A percentile compares a stretch with the other conserved stretches of the same genome.
phyloP scores from a whole-genome alignment of 2,797 vertebrate genomes.

The Onychomys torridus region DNA sequence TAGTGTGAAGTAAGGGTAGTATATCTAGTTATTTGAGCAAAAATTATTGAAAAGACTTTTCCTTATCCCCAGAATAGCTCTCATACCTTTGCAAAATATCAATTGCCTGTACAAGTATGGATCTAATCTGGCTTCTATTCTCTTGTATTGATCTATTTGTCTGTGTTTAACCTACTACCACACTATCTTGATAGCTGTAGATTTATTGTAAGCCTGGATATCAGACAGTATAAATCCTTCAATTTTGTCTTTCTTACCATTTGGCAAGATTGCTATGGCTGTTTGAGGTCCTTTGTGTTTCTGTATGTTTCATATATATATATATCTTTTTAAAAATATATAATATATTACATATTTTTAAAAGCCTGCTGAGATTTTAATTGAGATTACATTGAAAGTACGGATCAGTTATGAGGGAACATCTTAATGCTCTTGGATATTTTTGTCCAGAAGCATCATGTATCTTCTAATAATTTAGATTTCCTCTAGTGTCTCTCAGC shows the following conservation, averaged over 20 bases:
- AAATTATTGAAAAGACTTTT: slow-evolving; percentile 40
- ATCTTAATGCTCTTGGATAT: neutral
- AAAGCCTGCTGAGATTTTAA: slow-evolving; percentile 7
- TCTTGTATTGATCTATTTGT: slow-evolving; percentile 35
- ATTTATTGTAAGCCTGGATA: slow-evolving; percentile 26
- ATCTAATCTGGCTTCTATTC: slow-evolving; percentile 30
- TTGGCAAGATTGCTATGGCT: neutral
- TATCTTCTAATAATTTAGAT: neutral
- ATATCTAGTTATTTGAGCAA: neutral
- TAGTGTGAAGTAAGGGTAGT: neutral
- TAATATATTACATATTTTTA: neutral
- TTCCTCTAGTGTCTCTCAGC: neutral
- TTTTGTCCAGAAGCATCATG: neutral
- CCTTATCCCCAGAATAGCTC: neutral
- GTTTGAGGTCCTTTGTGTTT: neutral
- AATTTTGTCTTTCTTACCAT: neutral
- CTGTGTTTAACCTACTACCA: slow-evolving; percentile 39
- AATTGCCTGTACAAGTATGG: neutral
- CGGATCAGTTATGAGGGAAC: neutral
- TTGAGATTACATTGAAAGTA: neutral
- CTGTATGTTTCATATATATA: neutral
- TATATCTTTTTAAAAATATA: too few species aligned
- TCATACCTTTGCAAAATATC: slow-evolving; percentile 4
- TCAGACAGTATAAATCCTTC: neutral
- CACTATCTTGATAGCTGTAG: neutral